phyloP scores from a whole-genome alignment of 2,113 vertebrate species.

The Grantiella picta region DNA sequence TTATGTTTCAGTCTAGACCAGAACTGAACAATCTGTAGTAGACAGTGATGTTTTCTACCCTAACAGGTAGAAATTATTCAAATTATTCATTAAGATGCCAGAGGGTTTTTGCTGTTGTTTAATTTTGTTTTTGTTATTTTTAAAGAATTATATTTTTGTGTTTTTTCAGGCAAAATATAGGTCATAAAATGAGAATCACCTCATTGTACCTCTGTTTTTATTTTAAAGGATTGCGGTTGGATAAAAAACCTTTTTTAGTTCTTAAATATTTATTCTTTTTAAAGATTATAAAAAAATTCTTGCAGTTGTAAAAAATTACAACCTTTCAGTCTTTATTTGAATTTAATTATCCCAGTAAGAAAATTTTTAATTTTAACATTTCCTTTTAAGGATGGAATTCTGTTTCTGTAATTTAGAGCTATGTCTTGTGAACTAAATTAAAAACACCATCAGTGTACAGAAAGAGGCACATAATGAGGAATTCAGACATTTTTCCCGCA shows the following conservation, averaged over 20 bases:
- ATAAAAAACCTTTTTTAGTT: background rate
- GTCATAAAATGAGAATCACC: background rate
- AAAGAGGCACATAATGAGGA: background rate
- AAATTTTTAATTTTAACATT: conserved; percentile 25
- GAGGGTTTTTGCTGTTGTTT: too few relatives aligned
- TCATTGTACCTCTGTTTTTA: background rate
- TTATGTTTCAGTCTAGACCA: background rate
- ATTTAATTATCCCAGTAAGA: background rate
- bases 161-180: background rate
- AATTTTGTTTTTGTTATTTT: background rate
- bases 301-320: background rate
- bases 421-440: background rate
- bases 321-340: background rate
- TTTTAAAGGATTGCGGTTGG: background rate
- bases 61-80: background rate
- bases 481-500: background rate
- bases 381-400: background rate
- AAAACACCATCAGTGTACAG: background rate
- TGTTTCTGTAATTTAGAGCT: background rate
- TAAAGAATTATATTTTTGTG: background rate
- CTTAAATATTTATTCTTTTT: background rate
- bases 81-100: background rate
- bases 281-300: background rate
- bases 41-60: background rate
- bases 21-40: background rate